phyloP scores from a whole-genome alignment of 2,888 invertebrate species.

The Nemotelus pantherinus region DNA sequence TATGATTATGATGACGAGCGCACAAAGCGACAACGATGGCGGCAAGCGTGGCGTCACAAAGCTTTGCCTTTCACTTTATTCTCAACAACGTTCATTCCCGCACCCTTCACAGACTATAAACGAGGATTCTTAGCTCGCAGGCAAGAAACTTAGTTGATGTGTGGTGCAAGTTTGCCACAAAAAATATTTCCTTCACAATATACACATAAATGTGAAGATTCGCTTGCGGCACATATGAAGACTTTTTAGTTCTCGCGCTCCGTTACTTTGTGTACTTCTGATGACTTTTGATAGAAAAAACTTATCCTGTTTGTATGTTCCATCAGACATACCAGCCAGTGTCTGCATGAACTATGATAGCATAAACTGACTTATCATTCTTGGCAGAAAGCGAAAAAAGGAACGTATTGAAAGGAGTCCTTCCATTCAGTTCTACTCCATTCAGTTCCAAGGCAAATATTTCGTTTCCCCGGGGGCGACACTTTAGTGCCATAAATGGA shows the following conservation, averaged over 20 bases:
- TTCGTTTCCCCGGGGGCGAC: not conserved
- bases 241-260: conserved; percentile 18
- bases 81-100: not conserved
- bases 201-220: conserved; percentile 14
- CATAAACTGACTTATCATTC: conserved; percentile 26
- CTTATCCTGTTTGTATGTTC: conserved; percentile 43
- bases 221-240: conserved; percentile 37
- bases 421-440: conserved; percentile 15
- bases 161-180: conserved; percentile 21
- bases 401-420: not conserved
- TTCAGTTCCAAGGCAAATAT: conserved; percentile 24
- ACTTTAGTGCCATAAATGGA: conserved; percentile 27
- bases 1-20: conserved; percentile 43
- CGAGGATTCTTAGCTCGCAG: conserved; percentile 31
- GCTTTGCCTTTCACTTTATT: conserved; percentile 23
- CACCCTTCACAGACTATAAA: conserved; percentile 14
- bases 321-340: conserved; percentile 17
- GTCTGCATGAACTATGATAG: conserved; percentile 36
- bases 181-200: conserved; percentile 14
- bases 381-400: not conserved
- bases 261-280: conserved; percentile 39
- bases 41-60: conserved; percentile 29
- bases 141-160: conserved; percentile 3
- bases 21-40: conserved; percentile 37
- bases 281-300: conserved; percentile 34